Evolutionary conservation across 2,797 vertebrate genomes (phyloP).

Genomic region (Ataeniobius toweri): DNA sequence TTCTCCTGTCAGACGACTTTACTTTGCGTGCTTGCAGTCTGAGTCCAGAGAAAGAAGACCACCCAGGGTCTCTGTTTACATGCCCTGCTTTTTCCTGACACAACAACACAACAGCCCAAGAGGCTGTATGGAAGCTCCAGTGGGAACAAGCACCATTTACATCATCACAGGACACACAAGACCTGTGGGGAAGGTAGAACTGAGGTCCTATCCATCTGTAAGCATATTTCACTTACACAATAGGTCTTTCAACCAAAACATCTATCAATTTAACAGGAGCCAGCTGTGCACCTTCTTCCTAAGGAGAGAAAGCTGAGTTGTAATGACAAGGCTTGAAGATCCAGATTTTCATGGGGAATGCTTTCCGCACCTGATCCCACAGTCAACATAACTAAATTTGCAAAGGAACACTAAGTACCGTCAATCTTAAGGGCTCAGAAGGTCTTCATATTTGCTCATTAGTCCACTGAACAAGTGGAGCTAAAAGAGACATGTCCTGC

Average conservation of each 20-base stretch:
- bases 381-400: conserved; percentile 32
- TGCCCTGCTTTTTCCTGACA: conserved; percentile 48
- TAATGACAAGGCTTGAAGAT: conserved; percentile 33
- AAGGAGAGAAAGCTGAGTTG: conserved; percentile 28
- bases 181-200: conserved; percentile 20
- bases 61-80: conserved; percentile 74
- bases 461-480: conserved; percentile 35
- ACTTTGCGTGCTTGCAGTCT: conserved; percentile 52
- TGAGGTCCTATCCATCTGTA: conserved; percentile 30
- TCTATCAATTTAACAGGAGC: conserved; percentile 24
- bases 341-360: conserved; percentile 27
- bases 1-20: conserved; percentile 68
- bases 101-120: conserved; percentile 59
- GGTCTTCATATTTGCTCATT: conserved; percentile 37
- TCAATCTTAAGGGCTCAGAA: conserved; percentile 19
- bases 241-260: conserved; percentile 21
- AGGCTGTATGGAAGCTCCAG: conserved; percentile 10
- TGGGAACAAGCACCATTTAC: conserved; percentile 52
- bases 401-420: conserved; percentile 34
- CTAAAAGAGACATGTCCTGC: conserved; percentile 33
- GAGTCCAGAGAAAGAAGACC: conserved; percentile 62
- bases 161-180: conserved; percentile 35
- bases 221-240: conserved; percentile 15
- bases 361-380: conserved; percentile 58
- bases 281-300: conserved; percentile 53